phyloP scores from a whole-genome alignment of 2,888 invertebrate genomes.

The Copidosoma aretas region DNA sequence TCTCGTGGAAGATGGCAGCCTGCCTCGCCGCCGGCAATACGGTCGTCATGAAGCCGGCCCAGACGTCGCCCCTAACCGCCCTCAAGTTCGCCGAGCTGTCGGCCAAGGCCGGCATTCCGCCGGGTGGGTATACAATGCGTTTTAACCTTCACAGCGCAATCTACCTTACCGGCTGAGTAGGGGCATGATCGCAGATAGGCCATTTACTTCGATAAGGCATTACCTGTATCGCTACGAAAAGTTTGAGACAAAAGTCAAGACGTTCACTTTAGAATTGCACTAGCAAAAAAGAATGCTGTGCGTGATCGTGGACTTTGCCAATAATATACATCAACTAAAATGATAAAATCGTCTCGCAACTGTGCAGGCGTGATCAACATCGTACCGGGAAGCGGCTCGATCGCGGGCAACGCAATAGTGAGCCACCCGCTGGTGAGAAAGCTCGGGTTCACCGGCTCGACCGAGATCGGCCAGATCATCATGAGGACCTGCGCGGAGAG shows the following conservation, averaged over 20 bases:
- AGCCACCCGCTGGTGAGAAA: constrained; percentile 87
- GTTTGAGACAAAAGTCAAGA: too few relatives aligned
- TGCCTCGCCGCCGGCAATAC: constrained; percentile 97
- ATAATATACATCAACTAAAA: too few relatives aligned
- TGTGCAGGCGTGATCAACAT: constrained; percentile 92
- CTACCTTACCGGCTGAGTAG: too few relatives aligned
- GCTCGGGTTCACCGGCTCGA: constrained; percentile 96
- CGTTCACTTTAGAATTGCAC: too few relatives aligned
- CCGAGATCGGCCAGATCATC: constrained; percentile 87
- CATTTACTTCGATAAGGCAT: too few relatives aligned
- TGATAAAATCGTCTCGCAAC: too few relatives aligned
- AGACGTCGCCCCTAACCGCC: constrained; percentile 90
- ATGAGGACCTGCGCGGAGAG: constrained; percentile 89
- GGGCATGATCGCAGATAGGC: too few relatives aligned
- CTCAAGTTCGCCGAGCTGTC: constrained; percentile 93
- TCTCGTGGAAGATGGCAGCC: constrained; percentile 98
- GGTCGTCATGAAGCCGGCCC: constrained; percentile 94
- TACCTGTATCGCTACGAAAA: too few relatives aligned
- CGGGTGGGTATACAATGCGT: constrained; percentile 51
- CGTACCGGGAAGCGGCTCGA: constrained; percentile 79
- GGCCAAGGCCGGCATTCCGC: constrained; percentile 89
- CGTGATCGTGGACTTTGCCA: too few relatives aligned
- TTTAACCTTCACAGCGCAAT: too few relatives aligned
- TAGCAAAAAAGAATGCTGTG: too few relatives aligned
- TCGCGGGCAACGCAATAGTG: constrained; percentile 85